phyloP scores from a whole-genome alignment of 2,113 vertebrate genomes.

The Phrynosoma blainvillii region DNA sequence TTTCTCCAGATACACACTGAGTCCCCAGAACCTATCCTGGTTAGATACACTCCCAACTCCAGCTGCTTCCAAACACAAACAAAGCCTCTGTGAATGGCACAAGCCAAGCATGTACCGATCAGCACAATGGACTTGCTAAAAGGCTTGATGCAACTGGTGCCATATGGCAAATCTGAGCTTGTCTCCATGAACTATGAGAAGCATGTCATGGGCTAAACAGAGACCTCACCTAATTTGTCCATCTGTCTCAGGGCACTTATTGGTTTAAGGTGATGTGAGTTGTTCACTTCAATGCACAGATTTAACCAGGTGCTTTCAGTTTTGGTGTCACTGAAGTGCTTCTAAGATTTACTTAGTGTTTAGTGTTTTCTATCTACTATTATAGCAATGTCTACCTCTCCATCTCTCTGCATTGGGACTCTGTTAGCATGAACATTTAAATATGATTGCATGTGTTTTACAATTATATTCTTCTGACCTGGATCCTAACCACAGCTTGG shows the following conservation, averaged over 20 bases:
- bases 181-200: conserved; percentile 62
- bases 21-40: conserved; percentile 32
- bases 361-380: no score
- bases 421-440: no score
- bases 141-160: conserved; percentile 46
- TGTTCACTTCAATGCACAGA: conserved; percentile 19
- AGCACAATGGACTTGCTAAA: conserved; percentile 36
- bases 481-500: no score
- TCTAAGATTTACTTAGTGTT: neutral
- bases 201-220: conserved; percentile 67
- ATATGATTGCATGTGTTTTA: no score
- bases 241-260: conserved; percentile 62
- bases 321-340: neutral
- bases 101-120: conserved; percentile 1
- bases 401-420: no score
- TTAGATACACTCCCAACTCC: conserved; percentile 9
- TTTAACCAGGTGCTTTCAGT: neutral
- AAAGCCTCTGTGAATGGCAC: conserved; percentile 40
- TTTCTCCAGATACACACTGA: neutral
- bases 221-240: conserved; percentile 65
- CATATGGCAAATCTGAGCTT: conserved; percentile 77
- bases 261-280: conserved; percentile 61
- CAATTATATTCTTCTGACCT: no score
- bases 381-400: no score
- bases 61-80: neutral